Conservation (phyloP, 2,113 vertebrate genomes). For the Heliornis fulica region DNA sequence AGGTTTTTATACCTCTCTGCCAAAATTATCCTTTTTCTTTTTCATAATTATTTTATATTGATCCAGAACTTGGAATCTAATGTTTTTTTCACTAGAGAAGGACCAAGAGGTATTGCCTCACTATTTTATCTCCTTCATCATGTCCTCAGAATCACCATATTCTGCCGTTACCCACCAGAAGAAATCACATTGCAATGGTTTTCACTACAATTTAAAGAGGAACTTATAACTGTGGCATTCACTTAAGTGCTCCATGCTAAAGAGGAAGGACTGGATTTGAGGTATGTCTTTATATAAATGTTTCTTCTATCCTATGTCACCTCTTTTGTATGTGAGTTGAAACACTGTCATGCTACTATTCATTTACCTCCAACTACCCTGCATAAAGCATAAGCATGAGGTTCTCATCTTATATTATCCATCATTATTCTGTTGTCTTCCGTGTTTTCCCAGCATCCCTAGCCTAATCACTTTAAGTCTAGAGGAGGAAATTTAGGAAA, state of each 20-base stretch:
- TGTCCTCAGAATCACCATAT: background rate
- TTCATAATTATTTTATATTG: background rate
- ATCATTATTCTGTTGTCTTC: background rate
- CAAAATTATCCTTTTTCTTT: background rate
- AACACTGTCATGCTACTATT: background rate
- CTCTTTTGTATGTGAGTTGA: background rate
- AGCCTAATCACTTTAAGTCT: background rate
- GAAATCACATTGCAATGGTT: background rate
- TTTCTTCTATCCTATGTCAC: background rate
- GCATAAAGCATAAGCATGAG: background rate
- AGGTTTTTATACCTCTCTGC: background rate
- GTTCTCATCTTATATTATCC: background rate
- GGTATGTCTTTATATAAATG: background rate
- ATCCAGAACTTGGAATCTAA: background rate
- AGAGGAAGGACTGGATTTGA: background rate
- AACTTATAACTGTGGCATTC: background rate
- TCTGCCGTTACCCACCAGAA: background rate
- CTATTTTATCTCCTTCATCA: background rate
- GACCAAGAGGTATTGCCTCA: background rate
- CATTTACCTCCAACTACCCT: background rate
- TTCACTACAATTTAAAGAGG: background rate
- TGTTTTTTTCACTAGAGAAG: background rate
- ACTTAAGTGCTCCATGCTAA: background rate
- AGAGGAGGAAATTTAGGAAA: conserved; percentile 31
- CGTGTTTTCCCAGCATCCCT: background rate